A percentile compares a stretch with the other conserved stretches of the same genome.
These are phyloP conservation scores for Acanthurus leucopareius DNA, from an alignment of 2,797 vertebrate genomes.

Conservation along the genomic window DNA sequence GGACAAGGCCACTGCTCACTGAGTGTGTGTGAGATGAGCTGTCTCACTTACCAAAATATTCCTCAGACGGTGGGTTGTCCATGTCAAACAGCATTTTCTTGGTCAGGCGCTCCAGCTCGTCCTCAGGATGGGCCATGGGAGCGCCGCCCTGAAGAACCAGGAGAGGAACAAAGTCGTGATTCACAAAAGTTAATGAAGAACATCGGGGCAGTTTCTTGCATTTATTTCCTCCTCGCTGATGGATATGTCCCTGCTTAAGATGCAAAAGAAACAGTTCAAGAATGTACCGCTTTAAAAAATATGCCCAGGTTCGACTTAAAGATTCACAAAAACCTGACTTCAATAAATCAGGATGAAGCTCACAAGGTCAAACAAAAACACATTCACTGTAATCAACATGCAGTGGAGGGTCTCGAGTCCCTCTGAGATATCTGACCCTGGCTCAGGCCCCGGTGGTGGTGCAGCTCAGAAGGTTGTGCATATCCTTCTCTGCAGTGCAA, in stretches of 20 bases:
- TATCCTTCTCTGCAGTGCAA: constrained; percentile 69
- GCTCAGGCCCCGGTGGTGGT: constrained; percentile 68
- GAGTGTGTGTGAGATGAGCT: background rate
- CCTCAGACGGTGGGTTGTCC: constrained; percentile 96
- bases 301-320: constrained; percentile 21
- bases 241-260: constrained; percentile 8
- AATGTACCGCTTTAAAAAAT: constrained; percentile 9
- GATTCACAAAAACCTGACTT: constrained; percentile 47
- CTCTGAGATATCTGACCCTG: constrained; percentile 80
- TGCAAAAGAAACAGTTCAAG: constrained; percentile 1
- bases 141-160: constrained; percentile 82
- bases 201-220: background rate
- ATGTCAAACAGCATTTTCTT: constrained; percentile 99
- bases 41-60: constrained; percentile 93
- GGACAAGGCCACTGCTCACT: background rate
- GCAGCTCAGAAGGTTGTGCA: constrained; percentile 67
- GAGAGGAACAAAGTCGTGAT: constrained; percentile 27
- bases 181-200: constrained; percentile 17
- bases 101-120: constrained; percentile 96
- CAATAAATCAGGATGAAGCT: constrained; percentile 51
- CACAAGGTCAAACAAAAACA: constrained; percentile 66
- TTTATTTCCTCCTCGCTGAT: constrained; percentile 15
- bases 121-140: constrained; percentile 90
- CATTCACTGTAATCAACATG: constrained; percentile 72
- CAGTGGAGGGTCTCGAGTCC: constrained; percentile 56